Conservation (phyloP, 2,888 invertebrate species). For the Adineta ricciae region DNA sequence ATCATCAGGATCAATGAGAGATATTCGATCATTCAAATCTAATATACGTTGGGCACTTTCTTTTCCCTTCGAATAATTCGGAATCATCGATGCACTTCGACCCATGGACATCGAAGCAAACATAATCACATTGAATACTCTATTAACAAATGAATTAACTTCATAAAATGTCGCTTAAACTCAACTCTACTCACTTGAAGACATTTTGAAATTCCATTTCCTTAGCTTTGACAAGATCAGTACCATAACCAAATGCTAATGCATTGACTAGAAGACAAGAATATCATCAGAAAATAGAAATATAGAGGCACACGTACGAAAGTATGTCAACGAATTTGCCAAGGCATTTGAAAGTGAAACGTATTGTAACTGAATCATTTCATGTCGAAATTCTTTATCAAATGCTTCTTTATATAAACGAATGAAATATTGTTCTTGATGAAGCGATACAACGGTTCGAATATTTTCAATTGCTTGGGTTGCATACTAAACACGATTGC, state of each 20-base stretch:
- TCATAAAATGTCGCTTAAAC: too few relatives aligned
- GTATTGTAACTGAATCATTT: constrained; percentile 37
- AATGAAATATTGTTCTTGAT: constrained; percentile 41
- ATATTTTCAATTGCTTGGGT: constrained; percentile 48
- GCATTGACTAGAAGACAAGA: constrained; percentile 44
- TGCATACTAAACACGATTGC: background rate
- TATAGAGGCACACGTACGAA: background rate
- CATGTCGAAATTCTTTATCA: background rate
- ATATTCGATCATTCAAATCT: constrained; percentile 40
- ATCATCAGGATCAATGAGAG: constrained; percentile 40
- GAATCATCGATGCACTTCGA: constrained; percentile 48
- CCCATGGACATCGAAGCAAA: constrained; percentile 53
- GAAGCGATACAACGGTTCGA: constrained; percentile 49
- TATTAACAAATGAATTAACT: too few relatives aligned
- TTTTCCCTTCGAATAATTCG: constrained; percentile 44
- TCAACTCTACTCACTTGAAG: background rate
- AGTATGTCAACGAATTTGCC: background rate
- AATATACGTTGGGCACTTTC: constrained; percentile 43
- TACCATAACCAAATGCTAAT: constrained; percentile 52
- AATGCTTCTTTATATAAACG: background rate
- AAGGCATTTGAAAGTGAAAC: constrained; percentile 46
- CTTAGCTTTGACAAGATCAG: constrained; percentile 48
- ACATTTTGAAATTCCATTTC: constrained; percentile 39
- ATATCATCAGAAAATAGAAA: too few relatives aligned
- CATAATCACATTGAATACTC: constrained; percentile 41